Percentiles rank a stretch among this genome's conserved stretches.
These are phyloP conservation scores for Coenobita brevimanus DNA, from an alignment of 1,140 invertebrate genomes.

Conservation along the genomic window DNA sequence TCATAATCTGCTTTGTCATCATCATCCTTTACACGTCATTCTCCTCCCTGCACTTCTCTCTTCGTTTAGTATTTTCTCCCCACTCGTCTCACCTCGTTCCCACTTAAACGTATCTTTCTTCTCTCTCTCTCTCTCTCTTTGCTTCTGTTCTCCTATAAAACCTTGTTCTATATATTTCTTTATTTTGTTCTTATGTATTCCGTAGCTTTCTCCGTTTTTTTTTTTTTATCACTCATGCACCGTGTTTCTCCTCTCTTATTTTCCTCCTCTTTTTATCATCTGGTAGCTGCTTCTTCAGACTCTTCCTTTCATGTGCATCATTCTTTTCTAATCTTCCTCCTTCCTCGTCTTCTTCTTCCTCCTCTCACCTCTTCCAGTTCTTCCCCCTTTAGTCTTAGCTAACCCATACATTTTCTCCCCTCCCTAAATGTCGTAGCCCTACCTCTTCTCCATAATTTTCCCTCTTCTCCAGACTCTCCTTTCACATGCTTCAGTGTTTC, in stretches of 20 bases:
- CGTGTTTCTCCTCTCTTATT: background rate
- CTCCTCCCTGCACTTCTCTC: no score
- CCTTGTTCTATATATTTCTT: background rate
- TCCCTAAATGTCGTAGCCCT: background rate
- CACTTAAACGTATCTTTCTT: background rate
- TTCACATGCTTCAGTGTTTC: background rate
- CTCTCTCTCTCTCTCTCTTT: background rate
- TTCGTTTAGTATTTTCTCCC: background rate
- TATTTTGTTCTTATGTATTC: no score
- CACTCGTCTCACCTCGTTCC: background rate
- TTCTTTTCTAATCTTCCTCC: background rate
- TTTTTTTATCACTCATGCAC: no score
- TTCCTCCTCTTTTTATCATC: background rate
- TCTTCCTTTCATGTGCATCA: no score
- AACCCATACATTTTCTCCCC: background rate
- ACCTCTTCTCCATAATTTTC: background rate
- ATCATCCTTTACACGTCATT: no score
- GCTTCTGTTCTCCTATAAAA: background rate
- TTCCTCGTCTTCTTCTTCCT: constrained; percentile 13
- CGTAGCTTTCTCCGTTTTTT: no score
- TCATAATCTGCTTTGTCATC: no score
- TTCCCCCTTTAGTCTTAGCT: background rate
- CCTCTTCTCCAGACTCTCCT: background rate
- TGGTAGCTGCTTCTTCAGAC: background rate
- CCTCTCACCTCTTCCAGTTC: background rate